phyloP scores from a whole-genome alignment of 2,888 invertebrate species.

The Microplitis manilae region DNA sequence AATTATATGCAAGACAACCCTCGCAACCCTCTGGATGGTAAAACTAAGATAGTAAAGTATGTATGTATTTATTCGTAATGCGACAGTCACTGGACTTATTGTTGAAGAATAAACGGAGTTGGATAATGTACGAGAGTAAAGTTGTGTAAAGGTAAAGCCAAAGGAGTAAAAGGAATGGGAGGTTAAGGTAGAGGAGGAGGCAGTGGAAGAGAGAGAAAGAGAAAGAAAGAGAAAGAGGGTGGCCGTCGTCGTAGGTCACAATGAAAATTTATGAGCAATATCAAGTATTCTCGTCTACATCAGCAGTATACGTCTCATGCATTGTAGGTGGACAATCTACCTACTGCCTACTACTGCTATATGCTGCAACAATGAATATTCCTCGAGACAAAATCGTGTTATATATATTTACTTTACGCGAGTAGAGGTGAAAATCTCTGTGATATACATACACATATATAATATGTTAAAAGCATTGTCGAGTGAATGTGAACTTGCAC shows the following conservation, averaged over 20 bases:
- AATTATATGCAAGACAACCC: neutral
- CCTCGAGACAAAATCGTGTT: slow-evolving; percentile 11
- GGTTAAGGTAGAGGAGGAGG: slow-evolving; percentile 42
- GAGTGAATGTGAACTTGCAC: neutral
- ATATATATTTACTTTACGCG: slow-evolving; percentile 24
- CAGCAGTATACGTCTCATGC: slow-evolving; percentile 29
- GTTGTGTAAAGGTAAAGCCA: neutral
- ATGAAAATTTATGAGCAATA: slow-evolving; percentile 59
- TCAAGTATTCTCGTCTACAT: slow-evolving; percentile 50
- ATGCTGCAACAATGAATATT: slow-evolving; percentile 41
- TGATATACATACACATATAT: slow-evolving; percentile 20
- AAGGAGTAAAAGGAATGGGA: slow-evolving; percentile 5
- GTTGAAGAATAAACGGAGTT: neutral
- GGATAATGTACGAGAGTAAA: slow-evolving; percentile 9
- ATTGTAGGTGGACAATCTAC: slow-evolving; percentile 35
- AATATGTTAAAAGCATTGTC: slow-evolving; percentile 17
- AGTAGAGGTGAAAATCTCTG: slow-evolving; percentile 21
- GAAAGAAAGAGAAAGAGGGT: slow-evolving; percentile 26
- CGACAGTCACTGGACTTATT: neutral
- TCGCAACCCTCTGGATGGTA: neutral
- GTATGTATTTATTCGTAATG: slow-evolving; percentile 1
- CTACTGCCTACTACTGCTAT: neutral
- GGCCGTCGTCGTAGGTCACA: slow-evolving; percentile 33
- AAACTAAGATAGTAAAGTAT: neutral
- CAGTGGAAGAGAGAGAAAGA: slow-evolving; percentile 3